Evolutionary conservation across 2,797 vertebrate genomes (phyloP).

Genomic region (Chloroceryle inda): DNA sequence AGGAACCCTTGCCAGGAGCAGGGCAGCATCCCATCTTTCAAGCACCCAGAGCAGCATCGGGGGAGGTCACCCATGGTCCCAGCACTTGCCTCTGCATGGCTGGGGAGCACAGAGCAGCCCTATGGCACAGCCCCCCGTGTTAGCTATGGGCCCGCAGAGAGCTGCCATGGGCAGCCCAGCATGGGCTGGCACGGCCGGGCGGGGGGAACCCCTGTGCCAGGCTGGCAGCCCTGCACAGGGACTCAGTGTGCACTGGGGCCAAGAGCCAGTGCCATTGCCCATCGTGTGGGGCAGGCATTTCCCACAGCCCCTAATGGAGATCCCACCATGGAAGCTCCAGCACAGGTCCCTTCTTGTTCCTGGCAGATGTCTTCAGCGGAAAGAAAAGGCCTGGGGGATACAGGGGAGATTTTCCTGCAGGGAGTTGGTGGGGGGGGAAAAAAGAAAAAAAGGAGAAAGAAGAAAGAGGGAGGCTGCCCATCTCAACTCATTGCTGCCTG

Average conservation of each 20-base stretch:
- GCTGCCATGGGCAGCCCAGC: accelerated
- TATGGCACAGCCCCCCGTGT: accelerated
- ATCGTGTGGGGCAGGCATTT: accelerated
- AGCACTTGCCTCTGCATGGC: accelerated
- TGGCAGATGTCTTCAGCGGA: neutral
- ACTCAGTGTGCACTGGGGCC: accelerated
- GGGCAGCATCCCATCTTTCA: accelerated
- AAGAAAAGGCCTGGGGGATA: neutral
- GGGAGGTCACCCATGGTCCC: neutral
- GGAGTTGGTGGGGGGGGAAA: accelerated
- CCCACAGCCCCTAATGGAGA: accelerated
- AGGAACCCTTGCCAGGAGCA: accelerated
- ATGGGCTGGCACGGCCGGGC: neutral
- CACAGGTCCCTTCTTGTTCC: neutral
- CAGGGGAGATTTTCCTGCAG: neutral
- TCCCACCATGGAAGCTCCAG: accelerated
- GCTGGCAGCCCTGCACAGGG: neutral
- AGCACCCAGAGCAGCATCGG: neutral
- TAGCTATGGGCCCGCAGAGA: neutral
- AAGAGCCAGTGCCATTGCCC: neutral
- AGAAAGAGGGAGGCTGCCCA: neutral
- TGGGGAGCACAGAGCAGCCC: neutral
- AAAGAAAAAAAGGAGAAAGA: accelerated
- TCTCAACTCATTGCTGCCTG: slow-evolving; percentile 19
- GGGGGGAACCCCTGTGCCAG: accelerated